These are phyloP conservation scores for Pseudomyrmex pallidus DNA, from an alignment of 1,140 invertebrate species.

Conservation along the genomic window DNA sequence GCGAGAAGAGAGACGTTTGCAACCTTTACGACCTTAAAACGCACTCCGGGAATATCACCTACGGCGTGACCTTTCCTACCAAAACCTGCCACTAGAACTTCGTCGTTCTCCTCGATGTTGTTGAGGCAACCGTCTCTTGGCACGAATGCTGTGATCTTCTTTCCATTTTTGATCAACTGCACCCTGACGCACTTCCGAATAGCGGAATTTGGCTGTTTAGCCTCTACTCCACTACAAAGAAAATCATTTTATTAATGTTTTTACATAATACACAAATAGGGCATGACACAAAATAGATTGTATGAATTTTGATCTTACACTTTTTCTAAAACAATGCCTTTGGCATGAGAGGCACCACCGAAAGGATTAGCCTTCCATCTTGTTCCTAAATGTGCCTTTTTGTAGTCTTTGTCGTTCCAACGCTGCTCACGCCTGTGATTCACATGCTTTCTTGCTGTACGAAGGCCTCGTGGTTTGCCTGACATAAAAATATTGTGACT, in stretches of 20 bases:
- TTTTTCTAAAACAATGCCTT: slow-evolving; percentile 99
- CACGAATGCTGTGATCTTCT: slow-evolving; percentile 99
- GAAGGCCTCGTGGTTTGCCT: slow-evolving; percentile 99
- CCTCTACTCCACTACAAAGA: slow-evolving; percentile 97
- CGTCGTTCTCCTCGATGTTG: slow-evolving; percentile 99
- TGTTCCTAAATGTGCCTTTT: slow-evolving; percentile 99
- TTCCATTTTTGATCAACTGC: slow-evolving; percentile 99
- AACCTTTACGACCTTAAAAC: slow-evolving; percentile 98
- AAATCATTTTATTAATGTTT: background rate
- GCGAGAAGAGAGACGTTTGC: slow-evolving; percentile 99
- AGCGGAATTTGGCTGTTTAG: slow-evolving; percentile 99
- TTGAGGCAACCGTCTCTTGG: slow-evolving; percentile 99
- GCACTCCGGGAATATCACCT: slow-evolving; percentile 99
- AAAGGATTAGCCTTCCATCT: slow-evolving; percentile 99
- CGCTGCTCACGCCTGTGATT: slow-evolving; percentile 98
- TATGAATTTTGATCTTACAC: slow-evolving; percentile 90
- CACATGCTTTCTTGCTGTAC: slow-evolving; percentile 98
- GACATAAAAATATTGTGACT: background rate
- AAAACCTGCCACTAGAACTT: slow-evolving; percentile 99
- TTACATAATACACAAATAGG: no score
- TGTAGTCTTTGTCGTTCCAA: slow-evolving; percentile 99
- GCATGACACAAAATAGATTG: no score
- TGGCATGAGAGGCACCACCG: slow-evolving; percentile 99
- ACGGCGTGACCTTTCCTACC: slow-evolving; percentile 99
- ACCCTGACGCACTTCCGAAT: slow-evolving; percentile 99